Percentiles rank a stretch among this genome's conserved stretches.
Conservation (phyloP, 2,888 invertebrate genomes). For the Deilephila porcellus region DNA sequence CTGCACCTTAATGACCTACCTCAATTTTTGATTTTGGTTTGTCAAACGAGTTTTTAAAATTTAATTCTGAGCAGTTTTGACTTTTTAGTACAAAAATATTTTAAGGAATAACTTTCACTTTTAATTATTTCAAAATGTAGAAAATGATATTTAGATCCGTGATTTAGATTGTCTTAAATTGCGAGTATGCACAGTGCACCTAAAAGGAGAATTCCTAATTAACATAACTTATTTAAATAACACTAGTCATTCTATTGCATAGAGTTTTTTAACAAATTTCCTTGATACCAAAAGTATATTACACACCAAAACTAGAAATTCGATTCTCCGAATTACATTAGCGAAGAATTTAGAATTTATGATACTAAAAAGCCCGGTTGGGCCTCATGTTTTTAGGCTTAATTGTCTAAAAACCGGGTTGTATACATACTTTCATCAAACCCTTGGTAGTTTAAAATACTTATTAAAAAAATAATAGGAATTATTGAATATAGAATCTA, state of each 20-base stretch:
- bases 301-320: neutral
- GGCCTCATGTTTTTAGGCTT: neutral
- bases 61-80: too few relatives aligned
- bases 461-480: too few relatives aligned
- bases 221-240: neutral
- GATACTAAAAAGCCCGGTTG: neutral
- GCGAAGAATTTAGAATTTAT: neutral
- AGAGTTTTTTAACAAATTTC: neutral
- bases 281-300: neutral
- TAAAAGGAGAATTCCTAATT: too few relatives aligned
- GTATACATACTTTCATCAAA: neutral
- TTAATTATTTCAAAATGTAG: neutral
- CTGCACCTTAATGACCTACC: neutral
- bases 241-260: neutral
- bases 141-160: too few relatives aligned
- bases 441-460: too few relatives aligned
- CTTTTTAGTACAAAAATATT: too few relatives aligned
- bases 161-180: too few relatives aligned
- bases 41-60: too few relatives aligned
- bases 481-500: too few relatives aligned
- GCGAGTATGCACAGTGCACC: too few relatives aligned
- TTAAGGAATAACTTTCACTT: neutral
- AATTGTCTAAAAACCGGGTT: neutral
- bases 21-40: neutral
- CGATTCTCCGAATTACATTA: constrained; percentile 7